Base-by-base conservation (phyloP, 1,140 invertebrate species). In the Drusus annulatus region DNA sequence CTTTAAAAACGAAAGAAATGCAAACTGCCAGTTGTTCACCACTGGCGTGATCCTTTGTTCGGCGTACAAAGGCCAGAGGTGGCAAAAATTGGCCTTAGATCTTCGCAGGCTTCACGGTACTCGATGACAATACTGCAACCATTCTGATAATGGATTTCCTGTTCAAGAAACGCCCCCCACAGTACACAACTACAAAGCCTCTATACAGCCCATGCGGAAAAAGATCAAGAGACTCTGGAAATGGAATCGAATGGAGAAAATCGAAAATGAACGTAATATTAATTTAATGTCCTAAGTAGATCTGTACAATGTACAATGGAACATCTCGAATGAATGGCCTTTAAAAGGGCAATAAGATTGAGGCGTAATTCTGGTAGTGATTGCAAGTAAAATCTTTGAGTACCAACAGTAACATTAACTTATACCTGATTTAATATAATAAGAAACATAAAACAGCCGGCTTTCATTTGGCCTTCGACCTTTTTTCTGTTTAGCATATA, bases 1-100 rank as follows among this genome's bases (percentile, higher is more conserved):
- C n/a, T n/a, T n/a, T n/a, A n/a, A n/a, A n/a, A n/a, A n/a, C n/a
- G 25, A 28, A 28, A 28, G 2, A 28, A 28, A 28, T 28, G n/a
- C n/a, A 28, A 28, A 28, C 25, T 28, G 2, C 25, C 5, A 45
- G 36, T 60, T 58, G 1, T 58, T 58, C 54, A 23, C 19, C 56
- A 2, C 56, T 60, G 56, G 16, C 17, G 19, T 60, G 56, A 19
- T 13, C 5, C 56, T 60, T 60, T 60, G 62, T 65, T 65, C 28
- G 5, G 62, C 7, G 19, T 54, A 80, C 79, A 80, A 80, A 76
- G 63, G 79, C 58, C 71, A 76, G 71, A 28, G 79, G 50, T 76
- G 60, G 71, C 45, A 63, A 76, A 80, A 80, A 76, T 80, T 76
- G 79, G 79, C 62, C 21, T 45, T 31, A 74, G 62, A 76, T 58